Conservation (phyloP, 2,797 vertebrate genomes). For the Chaetodon trifasciatus region DNA sequence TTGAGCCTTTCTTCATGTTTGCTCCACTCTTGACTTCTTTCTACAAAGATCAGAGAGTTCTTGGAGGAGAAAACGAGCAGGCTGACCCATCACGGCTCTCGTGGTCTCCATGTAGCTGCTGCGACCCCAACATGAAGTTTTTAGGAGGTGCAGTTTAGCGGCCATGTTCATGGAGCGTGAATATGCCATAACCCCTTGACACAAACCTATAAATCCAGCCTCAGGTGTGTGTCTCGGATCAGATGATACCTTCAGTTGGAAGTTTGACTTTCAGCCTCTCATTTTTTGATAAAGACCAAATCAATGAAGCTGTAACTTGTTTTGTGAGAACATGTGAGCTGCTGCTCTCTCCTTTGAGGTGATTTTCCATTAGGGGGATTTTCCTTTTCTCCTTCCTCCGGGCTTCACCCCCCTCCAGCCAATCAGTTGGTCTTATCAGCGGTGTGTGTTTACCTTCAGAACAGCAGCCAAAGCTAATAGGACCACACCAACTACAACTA, state of each 20-base stretch:
- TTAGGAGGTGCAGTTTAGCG: neutral
- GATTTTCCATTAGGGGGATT: conserved; percentile 32
- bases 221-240: no score
- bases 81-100: neutral
- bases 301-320: neutral
- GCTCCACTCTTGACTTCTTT: neutral
- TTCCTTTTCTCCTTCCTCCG: conserved; percentile 14
- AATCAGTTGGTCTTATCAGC: conserved; percentile 64
- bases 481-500: conserved; percentile 33
- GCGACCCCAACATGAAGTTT: neutral
- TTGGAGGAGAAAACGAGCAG: neutral
- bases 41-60: neutral
- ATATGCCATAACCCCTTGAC: neutral
- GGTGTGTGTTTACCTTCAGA: conserved; percentile 62
- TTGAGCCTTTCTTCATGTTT: neutral
- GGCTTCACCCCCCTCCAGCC: conserved; percentile 18
- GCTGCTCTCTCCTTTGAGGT: conserved; percentile 7
- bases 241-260: neutral
- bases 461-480: conserved; percentile 65
- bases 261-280: neutral
- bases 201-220: neutral
- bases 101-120: neutral
- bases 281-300: neutral
- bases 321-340: neutral
- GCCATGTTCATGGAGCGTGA: neutral